Base-by-base conservation (phyloP, 2,113 vertebrate genomes). In the Meles meles region DNA sequence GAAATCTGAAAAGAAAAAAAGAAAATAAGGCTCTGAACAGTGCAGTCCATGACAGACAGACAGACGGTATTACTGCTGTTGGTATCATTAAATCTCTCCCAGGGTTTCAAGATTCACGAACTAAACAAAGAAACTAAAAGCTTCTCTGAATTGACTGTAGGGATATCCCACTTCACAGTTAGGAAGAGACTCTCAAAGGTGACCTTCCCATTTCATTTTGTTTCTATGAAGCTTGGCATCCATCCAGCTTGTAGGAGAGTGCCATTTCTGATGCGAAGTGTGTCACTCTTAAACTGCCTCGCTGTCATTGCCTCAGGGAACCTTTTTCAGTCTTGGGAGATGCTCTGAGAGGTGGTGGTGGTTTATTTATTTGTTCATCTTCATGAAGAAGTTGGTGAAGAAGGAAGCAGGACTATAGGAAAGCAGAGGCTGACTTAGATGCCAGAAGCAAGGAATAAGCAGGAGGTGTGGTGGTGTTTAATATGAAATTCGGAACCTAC, bases 401-500 rank as follows among this genome's bases (percentile, higher is more conserved):
- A 59, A 25, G 3, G 49, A 76, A 61, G 52, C 4, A 11, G n/a
- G 59, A 4, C 9, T 25, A 17, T 6, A 44, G 77, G 21, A 76
- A 93, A 93, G 29, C 34, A 83, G 82, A 42, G 81, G 17, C 15
- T 47, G 67, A n/a, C 39, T 84, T 83, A 23, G 79, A 82, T 15
- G 42, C 65, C 20, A 63, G 61, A 92, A 65, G 55, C 39, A 5
- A 37, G 61, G n/a, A 84, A 42, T 49, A 39, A 95, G 55, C 63
- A 67, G 80, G 49, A 79, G 92, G 69, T 17, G 87, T 55, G 83
- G 88, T 69, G 9, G 29, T 80, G 69, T 84, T 93, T 86, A 69
- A 80, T 20, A 34, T 69, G 74, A 97, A 94, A 97, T 69, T 76
- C 42, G 42, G 65, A 93, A 31, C 90, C 71, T 34, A 49, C 88